Base-by-base conservation (phyloP, 2,888 invertebrate species). In the Taphrorychus bicolor region DNA sequence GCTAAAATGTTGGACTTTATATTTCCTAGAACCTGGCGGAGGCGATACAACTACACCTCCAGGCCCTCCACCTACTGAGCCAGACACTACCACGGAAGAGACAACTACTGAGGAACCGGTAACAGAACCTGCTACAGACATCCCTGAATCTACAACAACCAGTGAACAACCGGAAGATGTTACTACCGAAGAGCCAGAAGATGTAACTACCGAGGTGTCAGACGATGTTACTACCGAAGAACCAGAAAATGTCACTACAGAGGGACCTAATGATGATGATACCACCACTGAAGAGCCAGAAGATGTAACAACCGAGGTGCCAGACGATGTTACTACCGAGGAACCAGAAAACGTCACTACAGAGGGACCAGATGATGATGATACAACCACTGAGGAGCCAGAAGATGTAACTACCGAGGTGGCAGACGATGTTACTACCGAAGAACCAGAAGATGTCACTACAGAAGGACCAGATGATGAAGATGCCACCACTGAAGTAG, bases 41-140 rank as follows among this genome's bases (percentile, higher is more conserved):
- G n/a, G n/a, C 22, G 32, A 57, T 14, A 53, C 42, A 14, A 64
- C 64, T 14, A 59, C 51, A 40, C 32, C 45, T 7, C 14, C 32
- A 1, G 5, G 2, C 11, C 54, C 52, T 52, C 1, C 52, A 18
- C 22, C 52, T 11, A 21, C 21, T n/a, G 5, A 18, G n/a, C 5
- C 3, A 7, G 18, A 19, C 5, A 52, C 52, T 2, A 19, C 52
- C 19, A 19, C n/a, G 21, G 4, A 7, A 3, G 24, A 24, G 24
- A 24, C 24, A 4, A 24, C 24, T 5, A 24, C 24, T 7, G 7
- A 32, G 32, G 32, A 32, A 3, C 9, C 45, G 3, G 45, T 5
- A 45, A 14, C 45, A 14, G 11, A 4, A 5, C 4, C n/a, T 16
- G n/a, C n/a, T n/a, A 45, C 45, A 5, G 14, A 14, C 11, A 32